Evolutionary conservation across 2,888 invertebrate genomes (phyloP), one percentile per base, ranked within the genome.

Genomic region (Busseola fusca): DNA sequence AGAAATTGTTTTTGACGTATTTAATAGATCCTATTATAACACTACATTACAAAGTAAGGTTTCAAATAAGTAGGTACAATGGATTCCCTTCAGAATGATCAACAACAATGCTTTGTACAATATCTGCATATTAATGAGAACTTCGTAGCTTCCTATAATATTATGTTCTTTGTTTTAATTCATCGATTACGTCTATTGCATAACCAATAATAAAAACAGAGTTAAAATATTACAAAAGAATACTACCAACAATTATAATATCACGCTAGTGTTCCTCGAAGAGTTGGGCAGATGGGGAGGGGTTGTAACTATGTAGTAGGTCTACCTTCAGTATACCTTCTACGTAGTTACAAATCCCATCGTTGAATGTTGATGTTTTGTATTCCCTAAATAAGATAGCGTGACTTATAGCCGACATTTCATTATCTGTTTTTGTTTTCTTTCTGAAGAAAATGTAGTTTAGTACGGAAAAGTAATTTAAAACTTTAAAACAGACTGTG

Each of bases 401-500:
- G 21, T 64, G 7, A 67, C 60, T 52, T 60, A 73, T 56, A 65
- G 54, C 52, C 50, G 42, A 64, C 37, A 60, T 68, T 68, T 68
- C 54, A 68, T 14, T 65, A 21, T 7, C 9, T 66, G 54, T 75
- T 45, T 56, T 59, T 37, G 69, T 65, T 75, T 54, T 56, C 12
- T 64, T 27, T 74, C 56, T 56, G 59, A 48, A 54, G 50, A 76
- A 76, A 67, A 81, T 27, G 3, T 58, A 21, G 57, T 52, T 64
- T 67, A 27, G 30, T 34, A 56, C 58, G 16, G 37, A 67, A 74
- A 69, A 76, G 62, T 69, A 76, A 83, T 80, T 74, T 78, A 74
- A 75, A 75, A 30, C 48, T 80, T 74, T 82, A 71, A 75, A 75
- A 21, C 48, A 25, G 60, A 70, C 37, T 65, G 84, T 89, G 89